Base-by-base conservation (phyloP, 2,797 vertebrate genomes). In the Micrastur ruficollis region DNA sequence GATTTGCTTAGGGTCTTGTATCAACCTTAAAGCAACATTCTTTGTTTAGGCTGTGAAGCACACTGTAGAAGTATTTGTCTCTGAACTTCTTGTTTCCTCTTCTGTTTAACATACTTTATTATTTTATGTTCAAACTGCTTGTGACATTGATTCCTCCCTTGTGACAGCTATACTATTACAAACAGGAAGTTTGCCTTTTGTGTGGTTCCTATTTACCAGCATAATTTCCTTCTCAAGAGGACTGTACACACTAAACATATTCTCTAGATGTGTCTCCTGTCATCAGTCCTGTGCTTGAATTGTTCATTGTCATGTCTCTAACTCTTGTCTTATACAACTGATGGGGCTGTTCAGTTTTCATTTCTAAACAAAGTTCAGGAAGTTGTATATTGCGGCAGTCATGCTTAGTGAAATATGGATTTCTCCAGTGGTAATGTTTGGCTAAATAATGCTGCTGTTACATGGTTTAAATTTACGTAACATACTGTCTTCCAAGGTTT, bases 401-500 rank as follows among this genome's bases (percentile, higher is more conserved):
- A 23, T 11, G 6, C 44, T 66, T n/a, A 38, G 59, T 70, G 76
- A 90, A 90, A 94, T 62, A 67, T 5, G 49, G 23, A 83, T 86
- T 84, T 92, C 73, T 90, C 42, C 49, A 59, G 74, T 47, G 47
- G n/a, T 76, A 84, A 84, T 23, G 8, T 76, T 84, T 86, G 86
- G 36, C 90, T 86, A 81, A 84, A 76, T 34, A 71, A 65, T 21
- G 36, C n/a, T 81, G 70, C 73, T 93, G 58, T 61, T 93, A 56
- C 70, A 49, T 1, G 12, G 71, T 89, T 95, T 90, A 94, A 81
- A 92, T 95, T 88, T 93, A 84, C 80, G 71, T 81, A 89, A 93
- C 36, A 40, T 62, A 70, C 78, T 90, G 70, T 68, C 66, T 83
- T 93, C 50, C 76, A 68, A 83, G 44, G 13, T 27, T 62, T 62